A percentile compares a stretch with the other conserved stretches of the same genome.
Evolutionary conservation across 2,888 invertebrate species (phyloP).

Genomic region (Eretmocerus hayati): DNA sequence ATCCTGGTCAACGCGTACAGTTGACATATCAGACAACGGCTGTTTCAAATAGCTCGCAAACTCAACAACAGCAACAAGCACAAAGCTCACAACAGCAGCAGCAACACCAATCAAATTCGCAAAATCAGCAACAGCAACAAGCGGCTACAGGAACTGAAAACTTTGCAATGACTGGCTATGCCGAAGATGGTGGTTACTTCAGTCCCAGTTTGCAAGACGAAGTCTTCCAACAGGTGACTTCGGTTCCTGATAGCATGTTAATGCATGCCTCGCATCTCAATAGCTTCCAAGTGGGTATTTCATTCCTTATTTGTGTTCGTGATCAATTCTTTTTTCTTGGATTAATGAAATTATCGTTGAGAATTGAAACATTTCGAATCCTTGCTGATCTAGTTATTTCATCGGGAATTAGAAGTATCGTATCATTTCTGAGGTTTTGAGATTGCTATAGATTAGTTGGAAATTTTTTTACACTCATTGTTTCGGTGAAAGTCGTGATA

Average conservation of each 20-base stretch:
- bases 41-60: constrained; percentile 26
- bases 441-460: too few relatives aligned
- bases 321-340: too few relatives aligned
- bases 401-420: too few relatives aligned
- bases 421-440: too few relatives aligned
- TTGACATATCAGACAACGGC: constrained; percentile 42
- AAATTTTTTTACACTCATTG: too few relatives aligned
- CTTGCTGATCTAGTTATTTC: too few relatives aligned
- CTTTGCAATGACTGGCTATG: constrained; percentile 44
- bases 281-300: constrained; percentile 42
- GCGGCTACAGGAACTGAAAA: constrained; percentile 39
- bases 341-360: too few relatives aligned
- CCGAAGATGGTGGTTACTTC: constrained; percentile 46
- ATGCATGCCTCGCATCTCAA: constrained; percentile 60
- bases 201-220: constrained; percentile 58
- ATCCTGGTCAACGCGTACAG: constrained; percentile 63
- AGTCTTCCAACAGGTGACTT: constrained; percentile 62
- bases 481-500: too few relatives aligned
- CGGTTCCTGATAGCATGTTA: constrained; percentile 59
- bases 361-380: too few relatives aligned
- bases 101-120: too few relatives aligned
- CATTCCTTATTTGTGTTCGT: background rate
- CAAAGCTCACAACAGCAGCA: constrained; percentile 30
- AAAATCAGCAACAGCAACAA: constrained; percentile 32
- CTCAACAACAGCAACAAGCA: constrained; percentile 37